phyloP scores from a whole-genome alignment of 2,888 invertebrate species.

The Arrhopalites spinosus region DNA sequence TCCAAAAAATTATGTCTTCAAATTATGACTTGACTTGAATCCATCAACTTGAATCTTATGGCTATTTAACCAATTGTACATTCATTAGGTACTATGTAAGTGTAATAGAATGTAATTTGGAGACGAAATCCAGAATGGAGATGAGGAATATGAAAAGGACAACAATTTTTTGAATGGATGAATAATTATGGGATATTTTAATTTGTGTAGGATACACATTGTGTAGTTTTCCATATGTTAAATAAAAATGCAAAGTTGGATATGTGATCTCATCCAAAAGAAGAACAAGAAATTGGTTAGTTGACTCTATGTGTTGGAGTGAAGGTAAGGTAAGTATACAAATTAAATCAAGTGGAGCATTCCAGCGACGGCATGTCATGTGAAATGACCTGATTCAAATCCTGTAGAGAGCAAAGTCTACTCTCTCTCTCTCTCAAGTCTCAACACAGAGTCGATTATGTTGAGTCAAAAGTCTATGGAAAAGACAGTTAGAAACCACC shows the following conservation, averaged over 20 bases:
- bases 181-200: too few species aligned
- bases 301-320: background rate
- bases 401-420: background rate
- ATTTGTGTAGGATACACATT: too few species aligned
- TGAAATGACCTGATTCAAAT: slow-evolving; percentile 33
- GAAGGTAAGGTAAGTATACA: background rate
- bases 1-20: background rate
- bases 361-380: slow-evolving; percentile 33
- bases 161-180: background rate
- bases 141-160: background rate
- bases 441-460: too few species aligned
- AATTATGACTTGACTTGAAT: background rate
- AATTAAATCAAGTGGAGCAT: slow-evolving; percentile 23
- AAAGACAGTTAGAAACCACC: too few species aligned
- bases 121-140: too few species aligned
- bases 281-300: background rate
- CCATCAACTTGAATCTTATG: too few species aligned
- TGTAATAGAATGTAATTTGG: too few species aligned
- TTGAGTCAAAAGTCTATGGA: too few species aligned
- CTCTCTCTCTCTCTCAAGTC: background rate
- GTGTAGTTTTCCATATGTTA: too few species aligned
- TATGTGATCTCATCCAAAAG: background rate
- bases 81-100: too few species aligned
- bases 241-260: too few species aligned
- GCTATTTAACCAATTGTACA: too few species aligned